A percentile compares a stretch with the other conserved stretches of the same genome.
These are phyloP conservation scores for Yponomeuta malinellus DNA, from an alignment of 2,888 invertebrate species.

Conservation along the genomic window DNA sequence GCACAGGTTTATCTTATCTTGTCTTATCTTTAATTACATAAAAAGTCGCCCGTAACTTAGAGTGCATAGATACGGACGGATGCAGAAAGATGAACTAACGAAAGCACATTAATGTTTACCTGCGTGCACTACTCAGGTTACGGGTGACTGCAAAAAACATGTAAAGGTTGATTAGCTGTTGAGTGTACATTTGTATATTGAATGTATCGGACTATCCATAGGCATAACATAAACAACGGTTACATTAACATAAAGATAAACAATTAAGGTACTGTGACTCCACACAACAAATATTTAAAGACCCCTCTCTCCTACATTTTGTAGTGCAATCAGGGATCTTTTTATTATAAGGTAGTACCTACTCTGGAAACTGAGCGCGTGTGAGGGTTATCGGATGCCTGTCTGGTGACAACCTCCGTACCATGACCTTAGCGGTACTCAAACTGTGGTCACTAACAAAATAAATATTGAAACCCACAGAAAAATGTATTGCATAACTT, in stretches of 20 bases:
- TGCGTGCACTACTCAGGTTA: too few relatives aligned
- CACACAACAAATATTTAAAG: not conserved
- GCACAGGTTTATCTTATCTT: too few relatives aligned
- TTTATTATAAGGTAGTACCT: not conserved
- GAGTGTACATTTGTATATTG: too few relatives aligned
- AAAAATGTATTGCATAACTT: too few relatives aligned
- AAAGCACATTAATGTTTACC: too few relatives aligned
- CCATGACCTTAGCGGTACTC: not conserved
- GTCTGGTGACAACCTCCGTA: not conserved
- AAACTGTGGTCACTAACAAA: not conserved
- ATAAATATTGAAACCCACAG: too few relatives aligned
- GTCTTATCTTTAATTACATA: too few relatives aligned
- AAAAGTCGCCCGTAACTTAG: too few relatives aligned
- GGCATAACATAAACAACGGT: slow-evolving; percentile 1
- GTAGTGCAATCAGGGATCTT: not conserved
- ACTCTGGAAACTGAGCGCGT: not conserved
- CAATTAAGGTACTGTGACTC: not conserved
- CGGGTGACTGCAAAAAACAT: too few relatives aligned
- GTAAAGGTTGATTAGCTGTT: too few relatives aligned
- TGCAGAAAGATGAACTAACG: too few relatives aligned
- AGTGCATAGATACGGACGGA: too few relatives aligned
- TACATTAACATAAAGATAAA: not conserved
- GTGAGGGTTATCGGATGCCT: not conserved
- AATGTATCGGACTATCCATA: not conserved
- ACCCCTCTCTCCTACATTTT: not conserved